Conservation (phyloP, 2,113 vertebrate genomes). For the Lanius collurio region DNA sequence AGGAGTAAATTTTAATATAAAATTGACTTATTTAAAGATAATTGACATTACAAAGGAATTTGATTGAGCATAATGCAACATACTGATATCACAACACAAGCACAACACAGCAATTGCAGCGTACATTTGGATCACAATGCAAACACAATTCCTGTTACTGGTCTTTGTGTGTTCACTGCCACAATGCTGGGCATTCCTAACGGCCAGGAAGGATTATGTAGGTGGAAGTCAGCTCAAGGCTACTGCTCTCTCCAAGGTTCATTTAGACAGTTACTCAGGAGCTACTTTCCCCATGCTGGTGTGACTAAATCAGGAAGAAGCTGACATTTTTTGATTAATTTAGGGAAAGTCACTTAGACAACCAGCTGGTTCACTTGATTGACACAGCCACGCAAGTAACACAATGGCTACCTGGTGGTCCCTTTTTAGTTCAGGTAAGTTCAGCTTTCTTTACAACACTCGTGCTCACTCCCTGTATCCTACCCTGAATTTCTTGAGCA, state of each 20-base stretch:
- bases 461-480: not conserved
- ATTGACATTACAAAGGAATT: not conserved
- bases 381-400: not conserved
- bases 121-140: not conserved
- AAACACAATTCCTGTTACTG: not conserved
- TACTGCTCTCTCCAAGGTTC: not conserved
- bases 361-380: not conserved
- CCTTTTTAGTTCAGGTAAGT: not conserved
- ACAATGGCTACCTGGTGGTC: too few relatives aligned
- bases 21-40: not conserved
- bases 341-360: not conserved
- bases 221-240: not conserved
- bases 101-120: not conserved
- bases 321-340: not conserved
- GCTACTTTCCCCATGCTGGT: not conserved
- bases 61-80: not conserved
- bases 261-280: not conserved
- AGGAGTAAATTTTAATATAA: not conserved
- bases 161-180: not conserved
- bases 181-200: not conserved
- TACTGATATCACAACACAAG: not conserved
- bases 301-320: not conserved
- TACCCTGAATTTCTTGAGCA: not conserved
- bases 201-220: rapidly evolving
- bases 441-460: not conserved